phyloP scores from a whole-genome alignment of 2,113 vertebrate species.

The Python bivittatus region DNA sequence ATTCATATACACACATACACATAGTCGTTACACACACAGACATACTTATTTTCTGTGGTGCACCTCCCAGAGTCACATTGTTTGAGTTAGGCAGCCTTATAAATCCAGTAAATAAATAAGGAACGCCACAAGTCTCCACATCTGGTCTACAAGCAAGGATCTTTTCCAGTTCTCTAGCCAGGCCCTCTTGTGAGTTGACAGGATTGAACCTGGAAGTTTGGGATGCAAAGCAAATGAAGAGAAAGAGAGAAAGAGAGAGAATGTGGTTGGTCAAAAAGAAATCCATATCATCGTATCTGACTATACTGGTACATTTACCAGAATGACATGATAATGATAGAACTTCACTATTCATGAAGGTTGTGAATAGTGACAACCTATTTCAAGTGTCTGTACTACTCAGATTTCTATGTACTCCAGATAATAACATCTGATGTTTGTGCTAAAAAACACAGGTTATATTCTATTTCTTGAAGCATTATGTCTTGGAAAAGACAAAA shows the following conservation, averaged over 20 bases:
- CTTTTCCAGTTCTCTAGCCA: not conserved
- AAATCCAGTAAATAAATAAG: not conserved
- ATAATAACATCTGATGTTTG: not conserved
- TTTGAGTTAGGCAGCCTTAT: not conserved
- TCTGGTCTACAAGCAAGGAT: not conserved
- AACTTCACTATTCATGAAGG: not conserved
- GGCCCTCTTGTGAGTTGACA: not conserved
- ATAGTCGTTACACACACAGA: not conserved
- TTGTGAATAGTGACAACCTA: not conserved
- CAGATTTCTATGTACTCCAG: not conserved
- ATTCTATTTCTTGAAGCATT: not conserved
- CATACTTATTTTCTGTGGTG: not conserved
- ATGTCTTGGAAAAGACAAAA: not conserved
- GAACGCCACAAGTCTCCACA: not conserved
- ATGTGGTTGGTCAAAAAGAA: not conserved
- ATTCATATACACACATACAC: not conserved
- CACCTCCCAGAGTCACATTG: not conserved
- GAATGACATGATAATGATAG: not conserved
- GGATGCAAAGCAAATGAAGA: not conserved
- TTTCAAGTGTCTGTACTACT: not conserved
- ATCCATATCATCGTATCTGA: not conserved
- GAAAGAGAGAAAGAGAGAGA: not conserved
- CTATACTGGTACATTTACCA: not conserved
- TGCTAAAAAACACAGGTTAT: not conserved
- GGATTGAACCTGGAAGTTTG: not conserved